Conservation (phyloP, 2,888 invertebrate genomes). For the Nephrocerus scutellatus region DNA sequence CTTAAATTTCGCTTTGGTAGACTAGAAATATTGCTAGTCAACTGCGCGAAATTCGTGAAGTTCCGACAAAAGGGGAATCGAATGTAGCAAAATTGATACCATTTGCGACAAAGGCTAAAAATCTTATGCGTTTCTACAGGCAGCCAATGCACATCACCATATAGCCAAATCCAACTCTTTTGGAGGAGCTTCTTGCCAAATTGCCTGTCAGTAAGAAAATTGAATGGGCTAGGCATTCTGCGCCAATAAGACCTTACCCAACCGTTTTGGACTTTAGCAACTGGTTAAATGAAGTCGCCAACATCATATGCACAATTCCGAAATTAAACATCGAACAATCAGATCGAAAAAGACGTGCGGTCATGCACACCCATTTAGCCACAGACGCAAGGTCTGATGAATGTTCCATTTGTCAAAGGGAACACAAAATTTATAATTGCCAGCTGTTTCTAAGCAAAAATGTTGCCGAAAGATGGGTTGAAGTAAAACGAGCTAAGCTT, state of each 20-base stretch:
- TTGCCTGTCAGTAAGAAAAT: slow-evolving; percentile 10
- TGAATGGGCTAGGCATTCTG: slow-evolving; percentile 11
- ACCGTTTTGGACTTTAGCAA: slow-evolving; percentile 10
- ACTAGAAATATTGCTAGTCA: slow-evolving; percentile 10
- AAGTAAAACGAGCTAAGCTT: no score
- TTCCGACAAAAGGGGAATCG: neutral
- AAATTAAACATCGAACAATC: no score
- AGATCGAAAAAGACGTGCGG: neutral
- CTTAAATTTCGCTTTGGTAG: slow-evolving; percentile 13
- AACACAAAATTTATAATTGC: no score
- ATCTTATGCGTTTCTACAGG: slow-evolving; percentile 9
- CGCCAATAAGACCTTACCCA: slow-evolving; percentile 6
- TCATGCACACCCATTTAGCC: neutral
- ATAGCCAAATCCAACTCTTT: slow-evolving; percentile 9
- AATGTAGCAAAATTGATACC: slow-evolving; percentile 4
- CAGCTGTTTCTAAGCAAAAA: no score
- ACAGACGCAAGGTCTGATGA: no score
- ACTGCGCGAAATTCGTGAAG: slow-evolving; percentile 2
- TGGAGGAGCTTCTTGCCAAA: slow-evolving; percentile 10
- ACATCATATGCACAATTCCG: slow-evolving; percentile 3
- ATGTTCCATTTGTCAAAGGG: no score
- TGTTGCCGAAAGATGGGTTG: no score
- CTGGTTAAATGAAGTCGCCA: slow-evolving; percentile 6
- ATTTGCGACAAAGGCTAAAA: slow-evolving; percentile 9
- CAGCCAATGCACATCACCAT: slow-evolving; percentile 9